Evolutionary conservation across 2,888 invertebrate genomes (phyloP), one percentile per base, ranked within the genome.

Genomic region (Malacosoma neustria): DNA sequence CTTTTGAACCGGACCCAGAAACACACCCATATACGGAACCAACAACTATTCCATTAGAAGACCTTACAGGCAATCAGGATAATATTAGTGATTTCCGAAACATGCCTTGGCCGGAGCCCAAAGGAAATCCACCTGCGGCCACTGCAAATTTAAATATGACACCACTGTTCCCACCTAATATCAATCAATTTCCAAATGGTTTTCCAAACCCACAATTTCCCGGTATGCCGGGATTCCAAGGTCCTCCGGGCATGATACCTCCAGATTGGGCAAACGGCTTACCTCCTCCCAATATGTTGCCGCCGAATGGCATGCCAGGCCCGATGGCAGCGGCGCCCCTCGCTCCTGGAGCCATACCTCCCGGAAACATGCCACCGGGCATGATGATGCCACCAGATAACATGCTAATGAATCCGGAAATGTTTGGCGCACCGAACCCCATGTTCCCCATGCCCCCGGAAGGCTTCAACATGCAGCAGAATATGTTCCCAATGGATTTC

Each of bases 1-100:
- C 97, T 0, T 87, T 90, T 13, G 98, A 98, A 77, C 95, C 97
- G 1, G 96, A 97, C 53, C 86, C 91, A 38, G 96, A 96, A 75
- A 90, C 90, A 11, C 92, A 93, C 55, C 87, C 89, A 30, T 90
- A 91, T 46, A 87, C 89, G 2, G 96, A 96, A 63, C 93, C 95
- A 1, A 90, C 91, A 42, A 86, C 89, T 11, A 97, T 98, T 72
- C 97, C 98, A 0, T 76, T 96, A 37, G 96, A 97, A 47, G 98
- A 98, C 79, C 89, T 92, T 3, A 92, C 93, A 0, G 95, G 94
- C 4, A 92, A 92, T 66, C 92, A 93, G 43, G 94, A 94, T 56
- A 92, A 91, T 45, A 87, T 93, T 11, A 93, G 92, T 58, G 94
- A 95, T 66, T 92, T 92, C 57, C 89, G 92, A 39, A 88, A 86